phyloP scores from a whole-genome alignment of 1,140 invertebrate species.

The Dolichoris vasculosae region DNA sequence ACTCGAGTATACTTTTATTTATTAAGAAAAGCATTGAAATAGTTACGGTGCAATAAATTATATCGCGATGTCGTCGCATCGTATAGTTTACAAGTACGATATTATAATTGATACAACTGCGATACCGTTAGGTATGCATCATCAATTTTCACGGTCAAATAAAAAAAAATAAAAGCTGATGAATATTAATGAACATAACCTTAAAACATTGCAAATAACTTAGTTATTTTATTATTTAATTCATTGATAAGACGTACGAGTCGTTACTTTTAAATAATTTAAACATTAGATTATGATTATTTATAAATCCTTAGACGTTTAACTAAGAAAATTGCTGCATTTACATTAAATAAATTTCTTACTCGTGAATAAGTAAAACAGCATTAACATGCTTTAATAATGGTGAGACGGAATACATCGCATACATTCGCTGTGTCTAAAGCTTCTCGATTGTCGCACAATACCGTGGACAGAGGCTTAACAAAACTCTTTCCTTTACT shows the following conservation, averaged over 20 bases:
- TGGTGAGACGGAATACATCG: too few species aligned
- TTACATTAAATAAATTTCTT: not conserved
- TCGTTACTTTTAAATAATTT: too few species aligned
- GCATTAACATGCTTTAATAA: not conserved
- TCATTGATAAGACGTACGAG: too few species aligned
- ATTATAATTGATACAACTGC: not conserved
- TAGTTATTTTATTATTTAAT: too few species aligned
- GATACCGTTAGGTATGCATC: not conserved
- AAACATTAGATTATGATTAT: too few species aligned
- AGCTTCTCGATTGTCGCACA: conserved; percentile 31
- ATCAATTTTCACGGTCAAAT: not conserved
- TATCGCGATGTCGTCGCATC: not conserved
- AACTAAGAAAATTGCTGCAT: not conserved
- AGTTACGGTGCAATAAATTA: not conserved
- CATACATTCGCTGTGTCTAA: not conserved
- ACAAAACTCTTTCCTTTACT: not conserved
- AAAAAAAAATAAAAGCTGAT: not conserved
- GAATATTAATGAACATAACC: too few species aligned
- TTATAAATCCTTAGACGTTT: too few species aligned
- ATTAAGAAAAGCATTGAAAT: too few species aligned
- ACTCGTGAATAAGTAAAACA: not conserved
- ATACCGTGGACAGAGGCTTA: conserved; percentile 20
- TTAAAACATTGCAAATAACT: too few species aligned
- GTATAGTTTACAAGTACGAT: not conserved
- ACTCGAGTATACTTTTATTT: not conserved